Evolutionary conservation across 2,113 vertebrate species (phyloP).

Genomic region (Euleptes europaea): DNA sequence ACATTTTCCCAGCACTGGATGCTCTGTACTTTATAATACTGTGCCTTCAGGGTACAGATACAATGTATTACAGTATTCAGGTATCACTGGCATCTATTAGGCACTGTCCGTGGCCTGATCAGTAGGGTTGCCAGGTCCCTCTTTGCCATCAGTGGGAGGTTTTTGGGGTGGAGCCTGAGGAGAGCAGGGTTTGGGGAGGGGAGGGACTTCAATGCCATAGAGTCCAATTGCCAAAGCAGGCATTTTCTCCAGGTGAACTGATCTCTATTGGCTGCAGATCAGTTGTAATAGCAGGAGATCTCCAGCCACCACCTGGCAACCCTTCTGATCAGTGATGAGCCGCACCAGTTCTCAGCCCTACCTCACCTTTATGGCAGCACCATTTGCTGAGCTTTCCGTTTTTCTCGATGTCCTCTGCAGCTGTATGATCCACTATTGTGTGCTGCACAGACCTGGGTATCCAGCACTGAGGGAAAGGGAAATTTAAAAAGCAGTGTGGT

Average conservation of each 20-base stretch:
- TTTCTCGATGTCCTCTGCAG: background rate
- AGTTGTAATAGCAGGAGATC: too few species aligned
- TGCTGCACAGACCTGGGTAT: background rate
- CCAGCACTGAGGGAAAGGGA: background rate
- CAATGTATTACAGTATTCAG: background rate
- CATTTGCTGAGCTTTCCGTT: background rate
- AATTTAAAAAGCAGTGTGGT: background rate
- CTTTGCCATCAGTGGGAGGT: too few species aligned
- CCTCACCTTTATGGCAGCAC: background rate
- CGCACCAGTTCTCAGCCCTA: background rate
- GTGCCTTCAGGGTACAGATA: too few species aligned
- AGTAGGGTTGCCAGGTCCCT: too few species aligned
- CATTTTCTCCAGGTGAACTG: too few species aligned
- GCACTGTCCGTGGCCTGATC: background rate
- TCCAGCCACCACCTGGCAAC: too few species aligned
- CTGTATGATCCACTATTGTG: background rate
- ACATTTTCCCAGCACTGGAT: background rate
- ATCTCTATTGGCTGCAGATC: too few species aligned
- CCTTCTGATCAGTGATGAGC: background rate
- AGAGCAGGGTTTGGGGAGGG: too few species aligned
- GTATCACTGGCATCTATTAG: background rate
- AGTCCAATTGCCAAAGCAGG: too few species aligned
- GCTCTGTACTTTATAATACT: background rate
- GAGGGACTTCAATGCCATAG: too few species aligned
- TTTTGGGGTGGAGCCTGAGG: too few species aligned